phyloP scores from a whole-genome alignment of 2,888 invertebrate genomes.

The Drosophila nr. fundita region DNA sequence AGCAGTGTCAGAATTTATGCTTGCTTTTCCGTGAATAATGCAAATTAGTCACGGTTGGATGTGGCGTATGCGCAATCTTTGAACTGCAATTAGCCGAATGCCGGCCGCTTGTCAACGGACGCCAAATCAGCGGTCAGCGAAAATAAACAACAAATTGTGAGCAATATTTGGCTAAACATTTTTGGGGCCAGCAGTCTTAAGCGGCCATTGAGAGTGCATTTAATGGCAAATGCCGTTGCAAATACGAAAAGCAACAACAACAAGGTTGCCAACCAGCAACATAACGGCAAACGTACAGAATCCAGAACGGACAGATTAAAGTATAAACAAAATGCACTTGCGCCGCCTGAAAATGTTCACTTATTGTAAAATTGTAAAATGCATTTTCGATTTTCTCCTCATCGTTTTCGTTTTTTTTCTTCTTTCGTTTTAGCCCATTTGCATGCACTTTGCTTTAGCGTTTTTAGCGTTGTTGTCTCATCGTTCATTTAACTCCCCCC shows the following conservation, averaged over 20 bases:
- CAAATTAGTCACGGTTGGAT: conserved; percentile 56
- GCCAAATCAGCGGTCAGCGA: conserved; percentile 8
- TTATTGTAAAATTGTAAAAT: conserved; percentile 64
- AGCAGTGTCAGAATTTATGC: neutral
- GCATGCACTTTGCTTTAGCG: conserved; percentile 74
- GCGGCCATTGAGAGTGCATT: conserved; percentile 75
- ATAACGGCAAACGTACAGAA: conserved; percentile 34
- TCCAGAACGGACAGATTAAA: conserved; percentile 66
- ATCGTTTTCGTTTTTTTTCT: neutral
- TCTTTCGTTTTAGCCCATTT: conserved; percentile 68
- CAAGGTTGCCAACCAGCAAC: conserved; percentile 21
- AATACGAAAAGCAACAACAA: conserved; percentile 51
- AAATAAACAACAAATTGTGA: conserved; percentile 31
- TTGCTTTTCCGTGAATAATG: conserved; percentile 30
- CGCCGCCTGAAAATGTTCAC: conserved; percentile 62
- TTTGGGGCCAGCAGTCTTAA: conserved; percentile 68
- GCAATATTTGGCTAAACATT: conserved; percentile 72
- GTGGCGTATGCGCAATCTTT: conserved; percentile 73
- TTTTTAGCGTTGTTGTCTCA: conserved; percentile 56
- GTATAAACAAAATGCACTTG: conserved; percentile 74
- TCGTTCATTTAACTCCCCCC: conserved; percentile 25
- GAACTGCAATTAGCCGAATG: conserved; percentile 63
- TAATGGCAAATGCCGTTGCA: conserved; percentile 66
- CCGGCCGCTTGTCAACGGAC: conserved; percentile 47
- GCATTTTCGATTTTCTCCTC: conserved; percentile 45